Percentiles rank a stretch among this genome's conserved stretches.
Evolutionary conservation across 2,113 vertebrate species (phyloP).

Genomic region (Pantherophis guttatus): DNA sequence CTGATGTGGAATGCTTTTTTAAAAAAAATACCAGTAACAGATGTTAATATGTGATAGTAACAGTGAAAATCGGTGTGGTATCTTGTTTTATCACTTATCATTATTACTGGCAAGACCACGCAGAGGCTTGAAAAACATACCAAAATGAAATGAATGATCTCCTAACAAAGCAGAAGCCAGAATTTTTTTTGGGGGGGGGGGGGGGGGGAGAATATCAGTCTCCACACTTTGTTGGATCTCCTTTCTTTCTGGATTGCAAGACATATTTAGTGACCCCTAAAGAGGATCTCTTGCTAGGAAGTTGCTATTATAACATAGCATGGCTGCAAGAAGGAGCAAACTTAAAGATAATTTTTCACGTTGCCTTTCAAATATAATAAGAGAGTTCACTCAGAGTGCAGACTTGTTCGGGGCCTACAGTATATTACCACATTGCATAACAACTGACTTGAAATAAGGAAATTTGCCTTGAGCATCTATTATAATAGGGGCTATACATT

Average conservation of each 20-base stretch:
- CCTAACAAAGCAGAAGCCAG: background rate
- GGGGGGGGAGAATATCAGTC: too few species aligned
- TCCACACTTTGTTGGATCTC: background rate
- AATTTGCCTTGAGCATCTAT: background rate
- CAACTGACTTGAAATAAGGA: background rate
- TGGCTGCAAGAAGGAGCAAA: background rate
- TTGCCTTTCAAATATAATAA: background rate
- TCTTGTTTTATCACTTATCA: background rate
- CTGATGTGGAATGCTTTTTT: background rate
- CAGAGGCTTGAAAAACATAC: background rate
- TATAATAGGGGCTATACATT: background rate
- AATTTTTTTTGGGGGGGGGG: background rate
- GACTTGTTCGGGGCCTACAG: background rate
- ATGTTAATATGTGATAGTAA: background rate
- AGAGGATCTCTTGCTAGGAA: background rate
- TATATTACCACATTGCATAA: background rate
- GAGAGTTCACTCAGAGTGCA: background rate
- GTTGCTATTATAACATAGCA: background rate
- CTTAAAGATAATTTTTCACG: background rate
- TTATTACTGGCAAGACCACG: background rate
- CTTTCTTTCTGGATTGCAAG: background rate
- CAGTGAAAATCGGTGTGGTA: background rate
- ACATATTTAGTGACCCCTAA: background rate
- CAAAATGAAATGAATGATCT: background rate
- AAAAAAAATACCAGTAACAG: background rate